phyloP scores from a whole-genome alignment of 2,888 invertebrate species.

The Scaptomyza parva region DNA sequence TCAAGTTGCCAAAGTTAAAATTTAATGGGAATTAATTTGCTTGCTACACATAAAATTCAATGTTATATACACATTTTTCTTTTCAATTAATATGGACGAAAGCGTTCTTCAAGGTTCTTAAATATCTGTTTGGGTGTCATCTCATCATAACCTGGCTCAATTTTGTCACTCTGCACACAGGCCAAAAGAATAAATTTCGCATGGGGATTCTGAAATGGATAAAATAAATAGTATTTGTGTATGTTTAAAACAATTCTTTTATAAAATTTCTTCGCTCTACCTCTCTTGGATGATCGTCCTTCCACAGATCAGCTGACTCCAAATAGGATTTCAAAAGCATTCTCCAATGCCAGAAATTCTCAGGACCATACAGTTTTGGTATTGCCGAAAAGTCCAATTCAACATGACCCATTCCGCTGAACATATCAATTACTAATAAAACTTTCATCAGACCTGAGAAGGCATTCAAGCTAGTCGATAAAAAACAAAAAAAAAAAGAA shows the following conservation, averaged over 20 bases:
- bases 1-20: not conserved
- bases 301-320: constrained; percentile 64
- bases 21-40: not conserved
- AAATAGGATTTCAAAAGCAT: constrained; percentile 56
- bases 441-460: not conserved
- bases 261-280: constrained; percentile 7
- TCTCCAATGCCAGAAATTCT: constrained; percentile 65
- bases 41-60: not conserved
- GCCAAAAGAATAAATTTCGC: constrained; percentile 64
- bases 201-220: constrained; percentile 43
- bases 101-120: constrained; percentile 55
- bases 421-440: constrained; percentile 28
- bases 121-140: constrained; percentile 50
- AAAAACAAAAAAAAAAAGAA: constrained; percentile 10
- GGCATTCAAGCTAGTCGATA: not conserved
- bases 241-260: not conserved
- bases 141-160: constrained; percentile 58
- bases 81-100: constrained; percentile 47
- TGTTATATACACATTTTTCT: not conserved
- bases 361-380: constrained; percentile 59
- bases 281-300: constrained; percentile 60
- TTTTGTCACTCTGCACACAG: constrained; percentile 51
- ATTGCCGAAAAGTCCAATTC: constrained; percentile 63
- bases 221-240: not conserved
- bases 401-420: constrained; percentile 46